These are phyloP conservation scores for Brachionus sp. DNA, from an alignment of 1,140 invertebrate genomes.

Conservation along the genomic window DNA sequence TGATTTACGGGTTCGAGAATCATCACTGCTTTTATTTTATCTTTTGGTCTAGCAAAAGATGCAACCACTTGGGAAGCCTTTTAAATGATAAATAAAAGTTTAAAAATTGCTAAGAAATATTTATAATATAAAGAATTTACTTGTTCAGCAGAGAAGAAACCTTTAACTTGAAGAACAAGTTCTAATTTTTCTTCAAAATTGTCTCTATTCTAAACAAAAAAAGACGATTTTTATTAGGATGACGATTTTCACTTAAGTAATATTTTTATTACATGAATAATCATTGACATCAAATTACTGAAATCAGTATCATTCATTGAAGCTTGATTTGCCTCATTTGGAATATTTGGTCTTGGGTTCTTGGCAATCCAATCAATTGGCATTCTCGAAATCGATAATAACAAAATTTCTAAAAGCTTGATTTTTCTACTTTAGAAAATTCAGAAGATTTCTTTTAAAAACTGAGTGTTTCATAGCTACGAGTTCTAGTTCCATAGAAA, in stretches of 20 bases:
- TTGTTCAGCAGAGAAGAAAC: constrained; percentile 45
- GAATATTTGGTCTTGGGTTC: constrained; percentile 9
- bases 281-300: background rate
- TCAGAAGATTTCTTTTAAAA: background rate
- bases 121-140: background rate
- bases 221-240: background rate
- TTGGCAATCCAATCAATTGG: constrained; percentile 26
- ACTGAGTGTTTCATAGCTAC: background rate
- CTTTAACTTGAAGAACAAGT: background rate
- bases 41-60: constrained; percentile 31
- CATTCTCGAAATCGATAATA: background rate
- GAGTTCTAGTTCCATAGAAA: constrained; percentile 8
- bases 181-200: constrained; percentile 40
- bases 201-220: constrained; percentile 10
- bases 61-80: constrained; percentile 26
- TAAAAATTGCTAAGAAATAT: background rate
- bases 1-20: constrained; percentile 35
- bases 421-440: background rate
- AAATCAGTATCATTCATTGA: background rate
- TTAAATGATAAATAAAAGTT: background rate
- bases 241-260: background rate
- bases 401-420: background rate
- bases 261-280: constrained; percentile 3
- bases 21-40: constrained; percentile 41
- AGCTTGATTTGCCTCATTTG: constrained; percentile 15